Percentiles rank a stretch among this genome's conserved stretches.
These are phyloP conservation scores for Galaxea fascicularis DNA, from an alignment of 92 coral and sea anemone genomes.

Conservation along the genomic window DNA sequence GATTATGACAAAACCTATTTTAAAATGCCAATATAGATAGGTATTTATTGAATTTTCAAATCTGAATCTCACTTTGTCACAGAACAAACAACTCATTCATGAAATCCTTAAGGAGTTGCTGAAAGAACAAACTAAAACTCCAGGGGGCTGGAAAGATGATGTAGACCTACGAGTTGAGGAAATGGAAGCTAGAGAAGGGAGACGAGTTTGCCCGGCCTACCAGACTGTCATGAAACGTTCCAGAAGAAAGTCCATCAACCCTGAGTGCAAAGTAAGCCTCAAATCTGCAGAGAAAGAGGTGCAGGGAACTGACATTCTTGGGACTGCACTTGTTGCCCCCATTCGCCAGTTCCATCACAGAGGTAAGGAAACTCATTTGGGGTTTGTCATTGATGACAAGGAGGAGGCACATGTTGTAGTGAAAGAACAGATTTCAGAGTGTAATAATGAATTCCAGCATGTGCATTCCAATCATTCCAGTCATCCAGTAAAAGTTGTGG, in stretches of 20 bases:
- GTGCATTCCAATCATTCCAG: slow-evolving; percentile 23
- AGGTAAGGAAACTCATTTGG: slow-evolving; percentile 21
- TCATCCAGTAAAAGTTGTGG: slow-evolving; percentile 25
- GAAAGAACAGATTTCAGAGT: not conserved
- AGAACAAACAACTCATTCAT: no score
- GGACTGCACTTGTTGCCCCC: slow-evolving; percentile 44
- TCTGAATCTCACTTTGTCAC: no score
- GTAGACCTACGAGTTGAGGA: no score
- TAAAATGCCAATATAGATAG: no score
- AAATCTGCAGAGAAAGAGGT: slow-evolving; percentile 39
- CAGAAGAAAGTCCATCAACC: slow-evolving; percentile 39
- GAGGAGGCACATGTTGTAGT: slow-evolving; percentile 7
- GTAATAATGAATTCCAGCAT: slow-evolving; percentile 7
- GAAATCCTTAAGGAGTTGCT: no score
- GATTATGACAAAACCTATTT: no score
- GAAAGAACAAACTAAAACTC: no score
- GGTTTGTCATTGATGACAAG: slow-evolving; percentile 6
- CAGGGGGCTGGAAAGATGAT: no score
- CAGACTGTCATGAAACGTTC: not conserved
- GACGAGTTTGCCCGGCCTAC: no score
- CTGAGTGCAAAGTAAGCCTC: slow-evolving; percentile 17
- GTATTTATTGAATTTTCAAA: no score
- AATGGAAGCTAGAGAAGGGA: no score
- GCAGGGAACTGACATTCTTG: slow-evolving; percentile 33
- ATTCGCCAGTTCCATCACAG: slow-evolving; percentile 34